phyloP scores from a whole-genome alignment of 1,140 invertebrate species.

The Drosophila miranda region DNA sequence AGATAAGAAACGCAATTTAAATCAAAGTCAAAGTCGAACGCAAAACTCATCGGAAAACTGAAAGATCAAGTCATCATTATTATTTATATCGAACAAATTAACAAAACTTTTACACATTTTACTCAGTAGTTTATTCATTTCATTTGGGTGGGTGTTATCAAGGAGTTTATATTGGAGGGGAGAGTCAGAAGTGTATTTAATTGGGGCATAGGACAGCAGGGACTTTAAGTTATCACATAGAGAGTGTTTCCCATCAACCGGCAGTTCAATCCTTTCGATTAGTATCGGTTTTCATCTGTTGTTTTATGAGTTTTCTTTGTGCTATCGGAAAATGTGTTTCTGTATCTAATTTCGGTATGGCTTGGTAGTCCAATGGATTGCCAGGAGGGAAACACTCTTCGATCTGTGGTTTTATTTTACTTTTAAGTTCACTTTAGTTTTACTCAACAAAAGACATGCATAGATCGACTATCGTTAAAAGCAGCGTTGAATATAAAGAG shows the following conservation, averaged over 20 bases:
- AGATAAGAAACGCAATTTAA: conserved; percentile 69
- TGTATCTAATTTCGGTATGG: no score
- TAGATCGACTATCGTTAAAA: conserved; percentile 61
- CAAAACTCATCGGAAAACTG: conserved; percentile 62
- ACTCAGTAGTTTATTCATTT: conserved; percentile 33
- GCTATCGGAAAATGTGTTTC: no score
- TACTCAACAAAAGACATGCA: conserved; percentile 63
- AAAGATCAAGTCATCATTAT: conserved; percentile 65
- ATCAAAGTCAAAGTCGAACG: conserved; percentile 61
- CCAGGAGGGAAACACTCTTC: conserved; percentile 36
- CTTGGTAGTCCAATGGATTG: no score
- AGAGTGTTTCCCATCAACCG: conserved; percentile 22
- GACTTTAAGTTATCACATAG: conserved; percentile 15
- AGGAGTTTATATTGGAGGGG: conserved; percentile 32
- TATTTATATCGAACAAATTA: conserved; percentile 41
- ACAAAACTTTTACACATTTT: conserved; percentile 46
- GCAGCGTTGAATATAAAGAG: conserved; percentile 57
- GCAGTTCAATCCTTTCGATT: background rate
- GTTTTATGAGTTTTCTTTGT: background rate
- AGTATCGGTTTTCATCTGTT: background rate
- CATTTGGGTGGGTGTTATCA: conserved; percentile 29
- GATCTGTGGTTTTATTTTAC: conserved; percentile 31
- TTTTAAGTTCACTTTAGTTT: conserved; percentile 46
- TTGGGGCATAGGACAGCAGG: conserved; percentile 32
- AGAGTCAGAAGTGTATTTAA: conserved; percentile 1